Evolutionary conservation across 1,140 invertebrate genomes (phyloP).

Genomic region (Microplitis demolitor): DNA sequence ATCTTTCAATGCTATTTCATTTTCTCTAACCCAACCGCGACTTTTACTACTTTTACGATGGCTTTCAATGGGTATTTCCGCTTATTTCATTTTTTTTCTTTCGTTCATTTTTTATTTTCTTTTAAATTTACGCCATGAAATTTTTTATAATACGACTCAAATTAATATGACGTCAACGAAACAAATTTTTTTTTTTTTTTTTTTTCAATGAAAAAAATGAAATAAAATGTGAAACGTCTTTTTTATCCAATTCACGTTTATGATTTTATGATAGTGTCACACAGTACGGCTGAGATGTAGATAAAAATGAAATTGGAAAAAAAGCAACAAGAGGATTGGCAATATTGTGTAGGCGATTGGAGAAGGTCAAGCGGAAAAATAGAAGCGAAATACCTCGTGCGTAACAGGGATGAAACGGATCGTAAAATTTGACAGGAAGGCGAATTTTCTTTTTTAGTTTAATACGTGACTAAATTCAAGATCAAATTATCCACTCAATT

Average conservation of each 20-base stretch:
- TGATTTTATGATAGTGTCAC: not conserved
- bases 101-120: too few relatives aligned
- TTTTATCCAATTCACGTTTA: not conserved
- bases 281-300: not conserved
- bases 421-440: not conserved
- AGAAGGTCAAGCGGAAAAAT: slow-evolving; percentile 5
- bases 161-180: too few relatives aligned
- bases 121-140: too few relatives aligned
- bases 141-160: too few relatives aligned
- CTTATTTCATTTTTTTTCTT: not conserved
- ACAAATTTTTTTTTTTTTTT: too few relatives aligned
- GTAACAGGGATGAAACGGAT: not conserved
- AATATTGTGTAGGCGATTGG: not conserved
- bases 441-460: not conserved
- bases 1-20: too few relatives aligned
- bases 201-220: too few relatives aligned
- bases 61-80: slow-evolving; percentile 4
- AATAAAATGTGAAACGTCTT: too few relatives aligned
- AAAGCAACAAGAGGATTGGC: not conserved
- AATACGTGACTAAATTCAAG: not conserved
- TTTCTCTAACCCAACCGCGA: not conserved
- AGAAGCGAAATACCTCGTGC: not conserved
- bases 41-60: not conserved
- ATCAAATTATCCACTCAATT: not conserved
- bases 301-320: not conserved